Evolutionary conservation across 1,140 invertebrate species (phyloP).

Genomic region (Sitodiplosis mosellana): DNA sequence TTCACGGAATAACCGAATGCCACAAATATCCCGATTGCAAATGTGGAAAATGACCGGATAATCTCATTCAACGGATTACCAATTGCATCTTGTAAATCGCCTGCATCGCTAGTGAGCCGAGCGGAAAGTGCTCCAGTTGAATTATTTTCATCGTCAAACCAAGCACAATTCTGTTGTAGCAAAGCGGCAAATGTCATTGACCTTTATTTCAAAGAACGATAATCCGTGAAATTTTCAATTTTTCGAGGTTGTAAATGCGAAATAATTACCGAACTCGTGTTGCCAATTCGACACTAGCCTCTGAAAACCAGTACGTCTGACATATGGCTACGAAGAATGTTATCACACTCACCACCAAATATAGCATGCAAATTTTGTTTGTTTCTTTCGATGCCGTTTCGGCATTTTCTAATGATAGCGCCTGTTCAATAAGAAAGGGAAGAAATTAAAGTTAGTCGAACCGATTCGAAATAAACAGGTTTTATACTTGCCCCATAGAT

Average conservation of each 20-base stretch:
- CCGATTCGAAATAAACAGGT: neutral
- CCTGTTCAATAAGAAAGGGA: too few species aligned
- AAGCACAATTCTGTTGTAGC: conserved; percentile 59
- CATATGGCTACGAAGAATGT: conserved; percentile 40
- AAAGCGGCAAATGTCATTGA: conserved; percentile 34
- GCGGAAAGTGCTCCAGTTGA: conserved; percentile 62
- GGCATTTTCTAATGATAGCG: neutral
- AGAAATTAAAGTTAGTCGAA: too few species aligned
- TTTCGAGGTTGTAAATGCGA: too few species aligned
- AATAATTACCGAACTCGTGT: conserved; percentile 39
- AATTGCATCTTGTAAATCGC: conserved; percentile 45
- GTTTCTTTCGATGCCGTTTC: neutral
- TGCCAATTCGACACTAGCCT: conserved; percentile 58
- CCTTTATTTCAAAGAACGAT: too few species aligned
- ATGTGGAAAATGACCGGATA: conserved; percentile 54
- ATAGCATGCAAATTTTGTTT: neutral
- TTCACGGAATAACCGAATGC: conserved; percentile 64
- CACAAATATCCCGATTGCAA: conserved; percentile 47
- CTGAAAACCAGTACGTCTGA: conserved; percentile 56
- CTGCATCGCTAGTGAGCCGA: conserved; percentile 56
- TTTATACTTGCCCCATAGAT: conserved; percentile 46
- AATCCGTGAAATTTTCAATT: too few species aligned
- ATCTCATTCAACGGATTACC: conserved; percentile 61
- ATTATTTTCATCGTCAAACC: conserved; percentile 58
- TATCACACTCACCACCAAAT: conserved; percentile 13